These are phyloP conservation scores for Zaprionus davidi DNA, from an alignment of 1,140 invertebrate genomes.

Conservation along the genomic window DNA sequence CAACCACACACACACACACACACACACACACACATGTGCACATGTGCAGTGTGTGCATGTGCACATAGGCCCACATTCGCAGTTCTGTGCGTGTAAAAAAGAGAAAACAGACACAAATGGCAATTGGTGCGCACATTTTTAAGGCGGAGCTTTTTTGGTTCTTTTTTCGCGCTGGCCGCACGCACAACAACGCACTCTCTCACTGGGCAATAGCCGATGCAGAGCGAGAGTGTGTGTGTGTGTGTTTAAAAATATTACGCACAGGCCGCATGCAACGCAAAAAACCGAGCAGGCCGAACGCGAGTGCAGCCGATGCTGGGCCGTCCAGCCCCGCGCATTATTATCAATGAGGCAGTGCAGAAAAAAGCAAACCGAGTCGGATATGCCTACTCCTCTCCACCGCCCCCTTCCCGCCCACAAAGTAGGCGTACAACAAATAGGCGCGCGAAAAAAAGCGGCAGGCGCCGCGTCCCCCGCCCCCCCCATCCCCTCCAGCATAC, in stretches of 20 bases:
- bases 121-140: constrained; percentile 83
- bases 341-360: constrained; percentile 73
- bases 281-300: constrained; percentile 58
- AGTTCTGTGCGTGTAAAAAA: constrained; percentile 72
- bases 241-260: constrained; percentile 79
- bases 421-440: constrained; percentile 43
- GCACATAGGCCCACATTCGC: constrained; percentile 54
- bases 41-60: constrained; percentile 17
- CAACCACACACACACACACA: constrained; percentile 18
- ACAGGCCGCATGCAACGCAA: constrained; percentile 52
- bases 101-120: constrained; percentile 82
- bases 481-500: constrained; percentile 41
- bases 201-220: constrained; percentile 55
- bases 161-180: constrained; percentile 75
- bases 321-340: constrained; percentile 59
- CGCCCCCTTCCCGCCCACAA: neutral
- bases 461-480: neutral
- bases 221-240: constrained; percentile 26
- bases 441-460: constrained; percentile 27
- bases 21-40: neutral
- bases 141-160: constrained; percentile 84
- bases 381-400: constrained; percentile 2
- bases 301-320: constrained; percentile 51
- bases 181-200: constrained; percentile 59
- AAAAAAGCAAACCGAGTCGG: constrained; percentile 43